These are phyloP conservation scores for Kradibia gibbosae DNA, from an alignment of 1,140 invertebrate species.

Conservation along the genomic window DNA sequence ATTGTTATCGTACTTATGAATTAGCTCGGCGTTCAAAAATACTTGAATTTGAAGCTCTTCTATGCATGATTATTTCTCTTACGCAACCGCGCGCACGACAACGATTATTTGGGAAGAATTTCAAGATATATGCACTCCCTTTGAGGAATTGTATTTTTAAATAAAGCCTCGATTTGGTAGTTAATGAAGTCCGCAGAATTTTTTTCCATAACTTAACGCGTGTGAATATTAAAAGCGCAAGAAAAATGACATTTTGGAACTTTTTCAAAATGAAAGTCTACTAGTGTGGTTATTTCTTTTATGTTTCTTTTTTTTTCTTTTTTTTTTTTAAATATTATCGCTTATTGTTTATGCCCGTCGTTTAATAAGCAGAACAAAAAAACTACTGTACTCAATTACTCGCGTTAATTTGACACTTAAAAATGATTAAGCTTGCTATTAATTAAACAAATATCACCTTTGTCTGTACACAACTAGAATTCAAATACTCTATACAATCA, in stretches of 20 bases:
- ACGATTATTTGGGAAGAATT: neutral
- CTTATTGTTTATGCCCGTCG: neutral
- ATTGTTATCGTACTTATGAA: neutral
- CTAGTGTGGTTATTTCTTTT: neutral
- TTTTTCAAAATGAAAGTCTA: constrained; percentile 9
- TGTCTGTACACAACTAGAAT: neutral
- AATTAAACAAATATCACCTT: neutral
- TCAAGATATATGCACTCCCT: constrained; percentile 27
- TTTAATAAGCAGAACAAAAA: too few species aligned
- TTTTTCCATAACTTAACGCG: constrained; percentile 26
- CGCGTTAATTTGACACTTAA: neutral
- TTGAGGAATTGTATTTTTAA: constrained; percentile 15
- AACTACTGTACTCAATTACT: neutral
- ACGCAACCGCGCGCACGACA: neutral
- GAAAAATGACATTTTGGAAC: constrained; percentile 7
- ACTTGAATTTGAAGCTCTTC: neutral
- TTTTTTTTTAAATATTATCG: neutral
- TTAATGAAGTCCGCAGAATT: constrained; percentile 8
- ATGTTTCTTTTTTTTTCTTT: neutral
- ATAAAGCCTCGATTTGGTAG: constrained; percentile 19
- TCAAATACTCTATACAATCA: constrained; percentile 5
- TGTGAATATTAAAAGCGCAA: neutral
- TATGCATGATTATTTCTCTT: neutral
- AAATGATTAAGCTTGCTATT: neutral
- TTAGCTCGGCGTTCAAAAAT: neutral